Evolutionary conservation across 2,888 invertebrate genomes (phyloP).

Genomic region (Cabera pusaria): DNA sequence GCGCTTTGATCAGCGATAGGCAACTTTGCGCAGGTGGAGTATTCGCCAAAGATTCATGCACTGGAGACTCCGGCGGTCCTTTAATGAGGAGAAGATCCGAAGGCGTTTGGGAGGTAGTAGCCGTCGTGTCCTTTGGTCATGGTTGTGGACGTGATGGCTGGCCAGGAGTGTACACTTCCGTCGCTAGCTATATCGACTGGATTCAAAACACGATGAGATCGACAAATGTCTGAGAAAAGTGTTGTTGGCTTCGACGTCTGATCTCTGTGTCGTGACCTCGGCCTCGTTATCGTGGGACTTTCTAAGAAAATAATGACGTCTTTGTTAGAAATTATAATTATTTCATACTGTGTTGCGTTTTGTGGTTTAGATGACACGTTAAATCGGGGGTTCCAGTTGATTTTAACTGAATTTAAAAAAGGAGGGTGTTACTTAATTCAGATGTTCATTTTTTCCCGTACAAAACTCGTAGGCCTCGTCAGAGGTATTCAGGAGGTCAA

Average conservation of each 20-base stretch:
- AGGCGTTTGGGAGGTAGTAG: constrained; percentile 83
- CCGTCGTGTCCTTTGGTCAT: constrained; percentile 87
- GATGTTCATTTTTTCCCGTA: too few species aligned
- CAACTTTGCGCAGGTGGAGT: constrained; percentile 89
- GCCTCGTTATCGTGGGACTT: constrained; percentile 11
- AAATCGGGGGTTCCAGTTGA: too few species aligned
- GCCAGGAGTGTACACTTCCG: constrained; percentile 87
- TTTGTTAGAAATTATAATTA: constrained; percentile 1
- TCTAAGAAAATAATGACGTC: constrained; percentile 8
- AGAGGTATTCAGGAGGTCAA: too few species aligned
- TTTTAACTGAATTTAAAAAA: too few species aligned
- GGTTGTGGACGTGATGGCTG: constrained; percentile 86
- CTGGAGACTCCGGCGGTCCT: constrained; percentile 91
- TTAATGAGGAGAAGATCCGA: constrained; percentile 83
- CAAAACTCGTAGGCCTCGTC: too few species aligned
- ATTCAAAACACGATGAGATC: constrained; percentile 67
- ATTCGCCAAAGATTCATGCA: constrained; percentile 87
- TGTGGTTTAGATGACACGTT: too few species aligned
- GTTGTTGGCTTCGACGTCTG: constrained; percentile 10
- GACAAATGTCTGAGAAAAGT: constrained; percentile 44
- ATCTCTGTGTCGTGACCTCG: constrained; percentile 13
- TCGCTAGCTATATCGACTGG: constrained; percentile 85
- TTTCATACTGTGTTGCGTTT: too few species aligned
- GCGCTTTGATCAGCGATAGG: constrained; percentile 73
- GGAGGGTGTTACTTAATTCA: too few species aligned